Evolutionary conservation across 2,797 vertebrate species (phyloP).

Genomic region (Petrocephalus schoutedeni): DNA sequence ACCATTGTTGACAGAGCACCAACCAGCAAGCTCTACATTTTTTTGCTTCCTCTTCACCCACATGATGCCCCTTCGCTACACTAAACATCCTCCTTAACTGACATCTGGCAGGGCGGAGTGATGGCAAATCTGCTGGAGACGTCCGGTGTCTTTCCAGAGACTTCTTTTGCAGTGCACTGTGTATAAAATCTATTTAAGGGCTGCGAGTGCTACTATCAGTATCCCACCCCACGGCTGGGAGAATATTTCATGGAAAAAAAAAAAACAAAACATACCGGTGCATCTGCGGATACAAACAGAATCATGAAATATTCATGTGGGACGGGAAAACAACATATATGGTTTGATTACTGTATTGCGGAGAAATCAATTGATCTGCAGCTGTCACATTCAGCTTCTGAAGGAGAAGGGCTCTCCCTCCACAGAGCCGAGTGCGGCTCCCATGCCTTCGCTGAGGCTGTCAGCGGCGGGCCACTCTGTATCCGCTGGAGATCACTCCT

Average conservation of each 20-base stretch:
- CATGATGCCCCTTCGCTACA: neutral
- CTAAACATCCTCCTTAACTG: neutral
- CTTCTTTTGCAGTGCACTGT: neutral
- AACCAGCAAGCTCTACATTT: neutral
- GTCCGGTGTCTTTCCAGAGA: neutral
- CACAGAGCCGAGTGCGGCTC: neutral
- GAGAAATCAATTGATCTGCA: slow-evolving; percentile 28
- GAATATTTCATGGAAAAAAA: neutral
- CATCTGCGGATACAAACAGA: slow-evolving; percentile 37
- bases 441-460: neutral
- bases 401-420: neutral
- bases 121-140: neutral
- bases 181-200: neutral
- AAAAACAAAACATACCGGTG: slow-evolving; percentile 43
- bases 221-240: neutral
- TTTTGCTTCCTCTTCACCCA: neutral
- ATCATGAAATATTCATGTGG: slow-evolving; percentile 64
- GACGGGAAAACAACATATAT: slow-evolving; percentile 30
- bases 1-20: neutral
- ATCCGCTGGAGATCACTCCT: neutral
- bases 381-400: slow-evolving; percentile 26
- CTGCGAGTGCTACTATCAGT: neutral
- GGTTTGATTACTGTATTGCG: slow-evolving; percentile 1
- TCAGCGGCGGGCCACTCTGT: neutral
- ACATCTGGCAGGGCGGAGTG: neutral